phyloP scores from a whole-genome alignment of 2,113 vertebrate genomes.

The Variabilichromis moorii region DNA sequence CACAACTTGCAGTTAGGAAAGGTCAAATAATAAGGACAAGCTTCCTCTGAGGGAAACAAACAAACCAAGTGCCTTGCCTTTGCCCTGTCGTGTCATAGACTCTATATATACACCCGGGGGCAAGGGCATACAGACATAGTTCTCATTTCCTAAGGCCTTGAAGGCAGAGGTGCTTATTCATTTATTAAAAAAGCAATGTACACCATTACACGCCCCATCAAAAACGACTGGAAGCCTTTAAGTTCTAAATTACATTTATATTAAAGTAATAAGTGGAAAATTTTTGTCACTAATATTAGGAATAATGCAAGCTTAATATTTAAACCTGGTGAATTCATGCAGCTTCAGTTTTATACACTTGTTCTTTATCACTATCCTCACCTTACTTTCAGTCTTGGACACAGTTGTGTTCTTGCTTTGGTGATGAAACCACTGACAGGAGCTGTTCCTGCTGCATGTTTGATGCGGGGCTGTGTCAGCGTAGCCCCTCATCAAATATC shows the following conservation, averaged over 20 bases:
- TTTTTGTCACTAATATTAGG: neutral
- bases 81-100: neutral
- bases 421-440: neutral
- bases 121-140: neutral
- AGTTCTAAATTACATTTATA: neutral
- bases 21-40: slow-evolving; percentile 3
- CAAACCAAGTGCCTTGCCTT: neutral
- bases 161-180: neutral
- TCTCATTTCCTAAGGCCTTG: neutral
- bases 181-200: neutral
- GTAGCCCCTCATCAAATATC: neutral
- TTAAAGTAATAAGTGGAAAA: neutral
- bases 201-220: neutral
- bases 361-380: neutral
- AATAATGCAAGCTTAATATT: neutral
- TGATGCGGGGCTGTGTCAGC: neutral
- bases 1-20: neutral
- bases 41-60: slow-evolving; percentile 18
- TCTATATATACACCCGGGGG: neutral
- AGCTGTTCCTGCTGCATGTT: neutral
- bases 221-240: neutral
- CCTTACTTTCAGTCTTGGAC: neutral
- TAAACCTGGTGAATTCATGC: neutral
- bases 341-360: neutral
- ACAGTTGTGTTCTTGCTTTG: neutral